Evolutionary conservation across 2,888 invertebrate genomes (phyloP).

Genomic region (Hipparchia sbordonii): DNA sequence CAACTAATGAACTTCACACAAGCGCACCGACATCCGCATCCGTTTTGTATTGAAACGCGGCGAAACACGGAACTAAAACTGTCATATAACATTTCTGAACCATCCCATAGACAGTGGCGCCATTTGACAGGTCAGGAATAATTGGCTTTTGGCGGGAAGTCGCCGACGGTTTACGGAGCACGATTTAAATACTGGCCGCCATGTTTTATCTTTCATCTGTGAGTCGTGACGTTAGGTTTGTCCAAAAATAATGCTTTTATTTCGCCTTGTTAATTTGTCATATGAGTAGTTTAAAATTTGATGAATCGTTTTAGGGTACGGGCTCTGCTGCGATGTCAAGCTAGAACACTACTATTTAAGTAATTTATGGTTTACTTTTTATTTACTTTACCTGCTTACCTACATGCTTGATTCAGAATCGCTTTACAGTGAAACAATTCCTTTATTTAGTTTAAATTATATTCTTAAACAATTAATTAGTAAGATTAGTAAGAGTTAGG

Average conservation of each 20-base stretch:
- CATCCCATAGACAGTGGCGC: conserved; percentile 31
- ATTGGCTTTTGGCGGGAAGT: conserved; percentile 56
- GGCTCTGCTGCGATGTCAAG: neutral
- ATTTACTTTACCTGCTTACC: too few species aligned
- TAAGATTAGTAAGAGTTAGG: too few species aligned
- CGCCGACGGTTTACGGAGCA: conserved; percentile 52
- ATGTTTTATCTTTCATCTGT: conserved; percentile 73
- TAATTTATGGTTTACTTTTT: too few species aligned
- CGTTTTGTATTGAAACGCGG: conserved; percentile 47
- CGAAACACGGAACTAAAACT: conserved; percentile 38
- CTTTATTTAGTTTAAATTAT: too few species aligned
- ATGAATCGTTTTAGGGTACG: neutral
- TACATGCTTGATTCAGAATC: too few species aligned
- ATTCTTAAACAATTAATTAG: too few species aligned
- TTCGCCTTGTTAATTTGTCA: conserved; percentile 22
- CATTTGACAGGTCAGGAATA: conserved; percentile 49
- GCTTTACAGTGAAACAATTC: too few species aligned
- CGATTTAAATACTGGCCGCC: conserved; percentile 73
- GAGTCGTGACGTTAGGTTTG: conserved; percentile 53
- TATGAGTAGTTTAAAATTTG: conserved; percentile 1
- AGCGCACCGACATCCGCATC: conserved; percentile 49
- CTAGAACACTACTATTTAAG: too few species aligned
- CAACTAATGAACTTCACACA: conserved; percentile 67
- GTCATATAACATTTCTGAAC: neutral
- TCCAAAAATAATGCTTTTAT: conserved; percentile 42